A percentile compares a stretch with the other conserved stretches of the same genome.
These are phyloP conservation scores for Anisognathus igniventris DNA, from an alignment of 2,797 vertebrate genomes.

Conservation along the genomic window DNA sequence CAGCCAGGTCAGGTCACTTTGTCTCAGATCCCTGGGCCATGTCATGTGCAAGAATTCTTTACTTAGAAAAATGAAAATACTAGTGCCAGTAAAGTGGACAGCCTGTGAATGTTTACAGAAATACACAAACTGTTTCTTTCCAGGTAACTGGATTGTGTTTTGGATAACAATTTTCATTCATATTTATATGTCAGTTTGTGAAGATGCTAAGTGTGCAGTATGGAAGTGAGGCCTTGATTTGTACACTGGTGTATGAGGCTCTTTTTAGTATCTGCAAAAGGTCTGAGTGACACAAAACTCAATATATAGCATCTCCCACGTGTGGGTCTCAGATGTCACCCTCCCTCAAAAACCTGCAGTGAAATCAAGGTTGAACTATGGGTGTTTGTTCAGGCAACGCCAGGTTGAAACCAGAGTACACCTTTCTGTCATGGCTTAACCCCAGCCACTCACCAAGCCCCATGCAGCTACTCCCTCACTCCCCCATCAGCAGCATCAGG, in stretches of 20 bases:
- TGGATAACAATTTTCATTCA: background rate
- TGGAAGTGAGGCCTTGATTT: background rate
- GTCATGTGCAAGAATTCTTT: background rate
- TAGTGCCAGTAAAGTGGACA: background rate
- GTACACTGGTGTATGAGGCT: rapidly evolving
- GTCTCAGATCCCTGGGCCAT: background rate
- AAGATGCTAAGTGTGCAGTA: background rate
- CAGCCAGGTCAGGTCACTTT: background rate
- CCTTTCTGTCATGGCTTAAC: background rate
- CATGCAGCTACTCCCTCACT: background rate
- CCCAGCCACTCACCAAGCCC: background rate
- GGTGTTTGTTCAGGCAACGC: background rate
- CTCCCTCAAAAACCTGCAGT: background rate
- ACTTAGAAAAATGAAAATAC: background rate
- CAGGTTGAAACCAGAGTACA: background rate
- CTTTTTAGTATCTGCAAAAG: background rate
- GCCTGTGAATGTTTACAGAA: background rate
- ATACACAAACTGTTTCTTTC: background rate
- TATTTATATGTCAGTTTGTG: background rate
- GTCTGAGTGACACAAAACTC: background rate
- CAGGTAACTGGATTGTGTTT: background rate
- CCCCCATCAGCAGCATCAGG: rapidly evolving
- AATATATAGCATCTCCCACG: background rate
- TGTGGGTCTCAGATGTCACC: background rate
- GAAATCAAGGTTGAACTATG: background rate